Evolutionary conservation across 2,113 vertebrate species (phyloP).

Genomic region (Nipponia nippon): DNA sequence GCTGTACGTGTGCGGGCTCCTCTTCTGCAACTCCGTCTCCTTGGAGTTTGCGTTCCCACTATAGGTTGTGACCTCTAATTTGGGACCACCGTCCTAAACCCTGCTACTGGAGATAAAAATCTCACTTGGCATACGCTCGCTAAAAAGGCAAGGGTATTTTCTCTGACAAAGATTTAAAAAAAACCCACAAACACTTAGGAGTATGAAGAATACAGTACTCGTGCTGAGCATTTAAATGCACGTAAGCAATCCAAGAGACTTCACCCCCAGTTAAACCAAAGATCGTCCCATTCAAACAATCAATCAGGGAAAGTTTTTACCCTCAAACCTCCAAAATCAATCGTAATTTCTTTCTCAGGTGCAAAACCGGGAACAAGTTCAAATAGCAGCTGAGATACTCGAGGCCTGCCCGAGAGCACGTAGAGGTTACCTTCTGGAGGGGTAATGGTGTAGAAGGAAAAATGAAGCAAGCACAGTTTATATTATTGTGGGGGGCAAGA

Average conservation of each 20-base stretch:
- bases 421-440: neutral
- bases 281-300: neutral
- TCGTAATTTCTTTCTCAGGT: neutral
- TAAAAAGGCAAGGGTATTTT: neutral
- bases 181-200: neutral
- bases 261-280: neutral
- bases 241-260: neutral
- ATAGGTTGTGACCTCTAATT: neutral
- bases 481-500: neutral
- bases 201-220: neutral
- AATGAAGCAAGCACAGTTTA: neutral
- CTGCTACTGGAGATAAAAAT: neutral
- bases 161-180: neutral
- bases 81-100: neutral
- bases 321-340: neutral
- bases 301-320: neutral
- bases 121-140: neutral
- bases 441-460: neutral
- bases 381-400: rapidly evolving
- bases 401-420: neutral
- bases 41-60: neutral
- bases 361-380: neutral
- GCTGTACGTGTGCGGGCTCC: rapidly evolving
- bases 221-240: neutral
- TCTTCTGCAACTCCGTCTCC: neutral